phyloP scores from a whole-genome alignment of 2,888 invertebrate species.

The Chrysodeixis includens region DNA sequence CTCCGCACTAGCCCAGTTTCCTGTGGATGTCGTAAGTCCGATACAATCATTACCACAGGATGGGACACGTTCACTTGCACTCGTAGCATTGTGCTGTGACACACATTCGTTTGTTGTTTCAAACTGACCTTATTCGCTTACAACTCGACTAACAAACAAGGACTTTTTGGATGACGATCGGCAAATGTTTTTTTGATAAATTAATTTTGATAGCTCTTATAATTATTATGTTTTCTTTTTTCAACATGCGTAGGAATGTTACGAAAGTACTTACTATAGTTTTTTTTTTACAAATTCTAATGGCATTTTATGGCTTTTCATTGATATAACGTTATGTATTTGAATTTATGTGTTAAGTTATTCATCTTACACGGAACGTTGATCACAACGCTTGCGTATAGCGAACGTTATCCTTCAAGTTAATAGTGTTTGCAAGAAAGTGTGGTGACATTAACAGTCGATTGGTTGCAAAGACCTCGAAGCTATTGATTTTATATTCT shows the following conservation, averaged over 20 bases:
- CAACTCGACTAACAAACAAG: neutral
- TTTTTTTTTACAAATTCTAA: too few species aligned
- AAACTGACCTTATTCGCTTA: neutral
- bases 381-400: neutral
- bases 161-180: neutral
- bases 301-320: too few species aligned
- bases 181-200: neutral
- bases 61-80: conserved; percentile 11
- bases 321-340: neutral
- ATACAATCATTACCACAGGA: conserved; percentile 34
- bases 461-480: neutral
- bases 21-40: conserved; percentile 45
- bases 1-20: conserved; percentile 26
- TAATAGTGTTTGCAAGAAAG: neutral
- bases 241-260: too few species aligned
- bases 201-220: neutral
- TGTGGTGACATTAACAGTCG: neutral
- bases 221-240: too few species aligned
- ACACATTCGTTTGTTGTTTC: conserved; percentile 4
- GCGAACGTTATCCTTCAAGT: neutral
- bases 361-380: neutral
- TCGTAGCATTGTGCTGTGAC: conserved; percentile 12
- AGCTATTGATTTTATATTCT: neutral
- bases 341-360: neutral
- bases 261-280: too few species aligned